Conservation (phyloP, 1,140 invertebrate genomes). For the Pseudomyrmex flavicornis region DNA sequence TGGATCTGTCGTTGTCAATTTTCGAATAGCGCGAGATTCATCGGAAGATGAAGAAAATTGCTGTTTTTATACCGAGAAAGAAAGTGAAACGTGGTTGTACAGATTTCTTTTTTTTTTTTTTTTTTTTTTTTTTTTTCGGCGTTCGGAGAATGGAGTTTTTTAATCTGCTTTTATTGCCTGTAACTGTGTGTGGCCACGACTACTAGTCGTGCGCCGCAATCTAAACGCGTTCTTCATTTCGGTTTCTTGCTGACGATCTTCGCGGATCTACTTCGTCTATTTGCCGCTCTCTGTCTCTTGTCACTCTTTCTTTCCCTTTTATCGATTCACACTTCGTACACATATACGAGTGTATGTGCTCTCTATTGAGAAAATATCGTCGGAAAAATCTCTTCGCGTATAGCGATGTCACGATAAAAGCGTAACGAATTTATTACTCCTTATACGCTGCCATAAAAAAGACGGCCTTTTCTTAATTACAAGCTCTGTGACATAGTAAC, state of each 20-base stretch:
- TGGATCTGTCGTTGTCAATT: neutral
- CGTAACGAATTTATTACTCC: slow-evolving; percentile 2
- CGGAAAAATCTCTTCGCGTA: neutral
- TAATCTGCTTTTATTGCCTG: slow-evolving; percentile 80
- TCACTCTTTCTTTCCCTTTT: neutral
- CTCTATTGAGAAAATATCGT: neutral
- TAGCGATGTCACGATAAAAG: neutral
- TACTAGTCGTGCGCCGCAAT: slow-evolving; percentile 71
- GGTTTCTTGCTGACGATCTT: slow-evolving; percentile 50
- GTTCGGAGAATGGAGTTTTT: slow-evolving; percentile 74
- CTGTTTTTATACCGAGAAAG: slow-evolving; percentile 30
- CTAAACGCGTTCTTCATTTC: slow-evolving; percentile 65
- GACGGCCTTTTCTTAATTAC: neutral
- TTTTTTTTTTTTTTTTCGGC: slow-evolving; percentile 9
- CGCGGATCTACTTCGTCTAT: slow-evolving; percentile 26
- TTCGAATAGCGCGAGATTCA: neutral
- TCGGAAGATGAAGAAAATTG: slow-evolving; percentile 29
- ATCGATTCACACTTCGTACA: slow-evolving; percentile 27
- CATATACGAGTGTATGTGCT: no score
- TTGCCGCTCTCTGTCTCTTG: slow-evolving; percentile 54
- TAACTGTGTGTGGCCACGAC: slow-evolving; percentile 74
- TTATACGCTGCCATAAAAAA: neutral
- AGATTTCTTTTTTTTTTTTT: slow-evolving; percentile 23
- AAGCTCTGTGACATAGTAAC: neutral
- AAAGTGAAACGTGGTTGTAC: slow-evolving; percentile 46